These are phyloP conservation scores for Acrocephalus scirpaceus DNA, from an alignment of 2,797 vertebrate species.

Conservation along the genomic window DNA sequence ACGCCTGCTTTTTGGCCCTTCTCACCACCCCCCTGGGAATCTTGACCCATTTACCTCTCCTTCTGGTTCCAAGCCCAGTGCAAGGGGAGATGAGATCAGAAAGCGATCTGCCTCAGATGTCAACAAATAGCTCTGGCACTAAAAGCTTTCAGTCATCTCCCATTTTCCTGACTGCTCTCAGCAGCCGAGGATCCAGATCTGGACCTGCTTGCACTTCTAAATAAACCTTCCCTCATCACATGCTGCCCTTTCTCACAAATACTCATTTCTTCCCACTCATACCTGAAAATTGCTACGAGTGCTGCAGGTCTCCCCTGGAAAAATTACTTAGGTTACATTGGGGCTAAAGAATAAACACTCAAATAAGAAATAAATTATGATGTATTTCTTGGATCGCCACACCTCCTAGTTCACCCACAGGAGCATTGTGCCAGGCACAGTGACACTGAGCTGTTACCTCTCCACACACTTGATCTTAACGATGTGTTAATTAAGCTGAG, in stretches of 20 bases:
- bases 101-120: constrained; percentile 36
- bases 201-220: not conserved
- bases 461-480: constrained; percentile 34
- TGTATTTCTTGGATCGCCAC: not conserved
- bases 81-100: constrained; percentile 68
- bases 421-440: not conserved
- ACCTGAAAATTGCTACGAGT: not conserved
- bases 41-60: constrained; percentile 68
- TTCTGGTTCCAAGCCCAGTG: constrained; percentile 54
- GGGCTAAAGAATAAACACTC: constrained; percentile 24
- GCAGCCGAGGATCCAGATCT: not conserved
- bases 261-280: constrained; percentile 7
- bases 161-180: constrained; percentile 53
- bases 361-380: constrained; percentile 25
- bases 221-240: not conserved
- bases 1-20: constrained; percentile 68
- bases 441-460: not conserved
- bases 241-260: not conserved
- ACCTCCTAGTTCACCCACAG: not conserved
- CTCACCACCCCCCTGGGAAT: constrained; percentile 38
- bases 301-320: not conserved
- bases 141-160: constrained; percentile 61
- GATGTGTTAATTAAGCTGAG: constrained; percentile 55
- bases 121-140: constrained; percentile 57
- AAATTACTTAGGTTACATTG: not conserved